Evolutionary conservation across 2,888 invertebrate species (phyloP).

Genomic region (Drosophila mimetica): DNA sequence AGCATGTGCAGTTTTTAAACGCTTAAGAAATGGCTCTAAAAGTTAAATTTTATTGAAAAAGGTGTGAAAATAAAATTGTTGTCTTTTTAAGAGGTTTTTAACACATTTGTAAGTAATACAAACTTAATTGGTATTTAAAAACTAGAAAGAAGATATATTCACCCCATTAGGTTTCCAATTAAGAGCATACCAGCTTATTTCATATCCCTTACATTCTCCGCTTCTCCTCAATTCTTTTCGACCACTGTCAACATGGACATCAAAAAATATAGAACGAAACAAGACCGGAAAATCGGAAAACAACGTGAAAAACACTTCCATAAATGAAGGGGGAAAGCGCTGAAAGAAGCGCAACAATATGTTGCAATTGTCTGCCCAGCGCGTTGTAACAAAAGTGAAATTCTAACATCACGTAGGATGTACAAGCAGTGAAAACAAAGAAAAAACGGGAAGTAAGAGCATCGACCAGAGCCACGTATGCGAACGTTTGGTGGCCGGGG

Average conservation of each 20-base stretch:
- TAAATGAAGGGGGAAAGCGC: slow-evolving; percentile 14
- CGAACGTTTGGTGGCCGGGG: slow-evolving; percentile 30
- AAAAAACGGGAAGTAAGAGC: slow-evolving; percentile 8
- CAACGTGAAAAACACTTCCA: slow-evolving; percentile 26
- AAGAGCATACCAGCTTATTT: slow-evolving; percentile 4
- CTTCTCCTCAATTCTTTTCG: slow-evolving; percentile 43
- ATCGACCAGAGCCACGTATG: slow-evolving; percentile 21
- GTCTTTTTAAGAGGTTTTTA: no score
- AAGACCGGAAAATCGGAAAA: slow-evolving; percentile 9
- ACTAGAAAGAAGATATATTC: neutral
- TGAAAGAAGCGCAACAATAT: slow-evolving; percentile 63
- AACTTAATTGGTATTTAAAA: no score
- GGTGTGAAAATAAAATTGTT: no score
- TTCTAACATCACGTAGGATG: slow-evolving; percentile 64
- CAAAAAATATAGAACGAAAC: slow-evolving; percentile 25
- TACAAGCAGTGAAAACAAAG: slow-evolving; percentile 22
- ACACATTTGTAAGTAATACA: no score
- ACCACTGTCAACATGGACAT: slow-evolving; percentile 52
- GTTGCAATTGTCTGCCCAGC: slow-evolving; percentile 63
- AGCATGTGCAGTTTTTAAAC: neutral
- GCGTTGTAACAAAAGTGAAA: slow-evolving; percentile 61
- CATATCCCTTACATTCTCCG: neutral
- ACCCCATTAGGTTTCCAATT: slow-evolving; percentile 4
- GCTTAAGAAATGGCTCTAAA: neutral
- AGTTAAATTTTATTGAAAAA: neutral